Base-by-base conservation (phyloP, 2,797 vertebrate genomes). In the Sphenodon punctatus region DNA sequence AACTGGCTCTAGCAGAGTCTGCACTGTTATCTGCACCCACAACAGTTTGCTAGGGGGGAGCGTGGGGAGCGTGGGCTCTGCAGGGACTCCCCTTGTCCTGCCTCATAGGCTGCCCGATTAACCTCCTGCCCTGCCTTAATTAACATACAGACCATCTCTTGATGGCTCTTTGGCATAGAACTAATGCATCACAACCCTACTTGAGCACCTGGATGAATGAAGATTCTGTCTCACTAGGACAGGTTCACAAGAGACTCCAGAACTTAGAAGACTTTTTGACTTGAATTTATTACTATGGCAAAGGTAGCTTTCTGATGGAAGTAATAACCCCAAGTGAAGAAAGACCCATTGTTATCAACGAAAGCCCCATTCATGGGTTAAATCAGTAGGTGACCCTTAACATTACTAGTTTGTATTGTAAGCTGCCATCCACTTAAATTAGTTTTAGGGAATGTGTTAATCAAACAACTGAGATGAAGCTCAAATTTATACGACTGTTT, bases 181-280 rank as follows among this genome's bases (percentile, higher is more conserved):
- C n/a, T n/a, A n/a, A n/a, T n/a, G n/a, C n/a, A n/a, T n/a, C n/a
- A n/a, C n/a, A n/a, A n/a, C n/a, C n/a, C n/a, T n/a, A n/a, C n/a
- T n/a, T n/a, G n/a, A n/a, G n/a, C n/a, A n/a, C n/a, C n/a, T n/a
- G n/a, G n/a, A n/a, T n/a, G n/a, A n/a, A n/a, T n/a, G n/a, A n/a
- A n/a, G n/a, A n/a, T n/a, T n/a, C n/a, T n/a, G n/a, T n/a, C n/a
- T n/a, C n/a, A n/a, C n/a, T n/a, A n/a, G n/a, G n/a, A n/a, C n/a
- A n/a, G n/a, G 3, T 67, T 82, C 89, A 75, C 30, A 72, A 61
- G 16, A 36, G 51, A 55, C 61, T 1, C 5, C n/a, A 67, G 43
- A 8, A 25, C 76, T n/a, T 4, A 10, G 13, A 67, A 68, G 78
- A 48, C 8, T 46, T 4, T 17, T 58, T 14, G 58, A 0, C 32